Evolutionary conservation across 2,888 invertebrate genomes (phyloP), one percentile per base, ranked within the genome.

Genomic region (Epistrophe eligans): DNA sequence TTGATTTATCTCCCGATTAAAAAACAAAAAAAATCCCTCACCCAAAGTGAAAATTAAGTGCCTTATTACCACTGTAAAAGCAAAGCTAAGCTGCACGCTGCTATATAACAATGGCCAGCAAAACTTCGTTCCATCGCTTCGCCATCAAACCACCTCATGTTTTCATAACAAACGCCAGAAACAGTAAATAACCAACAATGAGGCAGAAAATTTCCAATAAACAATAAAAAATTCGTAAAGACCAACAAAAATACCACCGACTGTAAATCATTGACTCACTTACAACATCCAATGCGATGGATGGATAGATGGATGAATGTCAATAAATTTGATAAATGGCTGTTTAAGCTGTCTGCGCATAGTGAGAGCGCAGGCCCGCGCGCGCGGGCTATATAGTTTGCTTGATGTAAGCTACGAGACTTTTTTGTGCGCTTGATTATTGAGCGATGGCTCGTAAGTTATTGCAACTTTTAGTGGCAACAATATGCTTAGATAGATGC

Each of bases 321-420:
- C 90, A 90, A 90, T 90, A 90, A 89, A 90, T 89, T 90, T 90
- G 90, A 90, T 90, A 89, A 90, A 90, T 90, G 90, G 89, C 89
- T 89, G 88, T 88, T 90, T 90, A 90, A 90, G 88, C 89, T 90
- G 90, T 90, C 90, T 89, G 88, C 87, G 66, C 79, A 60, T 43
- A 43, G n/a, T 45, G 60, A 60, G 38, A 10, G 58, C 50, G 24
- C 1, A 9, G 9, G 35, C n/a, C n/a, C 28, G 43, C 40, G 35
- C 24, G 52, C 52, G 15, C 28, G 28, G 48, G 43, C 35, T 64
- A 32, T 67, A 67, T 40, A 2, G 38, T 52, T 24, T 8, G 28
- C 52, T 52, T 55, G n/a, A n/a, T n/a, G 28, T 55, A 55, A 62
- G 19, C 40, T 40, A 62, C 82, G 73, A 19, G 81, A 77, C 85